Conservation (phyloP, 1,140 invertebrate species). For the Conopomorpha cramerella region DNA sequence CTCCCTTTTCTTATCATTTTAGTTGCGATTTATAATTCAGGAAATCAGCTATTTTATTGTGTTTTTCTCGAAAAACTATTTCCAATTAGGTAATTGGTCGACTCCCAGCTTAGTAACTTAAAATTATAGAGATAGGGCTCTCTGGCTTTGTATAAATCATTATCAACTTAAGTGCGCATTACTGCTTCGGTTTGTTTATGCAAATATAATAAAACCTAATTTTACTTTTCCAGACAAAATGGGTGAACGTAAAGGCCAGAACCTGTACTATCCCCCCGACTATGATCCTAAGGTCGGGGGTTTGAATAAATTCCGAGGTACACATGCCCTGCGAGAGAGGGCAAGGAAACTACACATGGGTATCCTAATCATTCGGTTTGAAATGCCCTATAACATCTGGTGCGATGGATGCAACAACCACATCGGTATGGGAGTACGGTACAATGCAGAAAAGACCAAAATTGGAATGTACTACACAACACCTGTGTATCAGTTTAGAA, state of each 20-base stretch:
- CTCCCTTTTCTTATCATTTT: too few relatives aligned
- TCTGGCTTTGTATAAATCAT: too few relatives aligned
- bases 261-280: constrained; percentile 98
- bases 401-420: constrained; percentile 94
- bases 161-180: too few relatives aligned
- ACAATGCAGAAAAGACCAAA: constrained; percentile 99
- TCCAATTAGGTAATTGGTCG: too few relatives aligned
- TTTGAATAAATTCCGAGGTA: constrained; percentile 92
- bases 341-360: constrained; percentile 93
- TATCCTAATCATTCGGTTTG: constrained; percentile 98
- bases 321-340: constrained; percentile 94
- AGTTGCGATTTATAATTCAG: too few relatives aligned
- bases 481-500: constrained; percentile 96
- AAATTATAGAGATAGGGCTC: too few relatives aligned
- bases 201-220: not conserved
- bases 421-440: constrained; percentile 98
- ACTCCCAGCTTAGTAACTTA: too few relatives aligned
- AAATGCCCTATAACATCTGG: constrained; percentile 99
- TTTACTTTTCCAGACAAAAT: constrained; percentile 51
- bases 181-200: too few relatives aligned
- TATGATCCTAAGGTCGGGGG: constrained; percentile 93
- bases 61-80: too few relatives aligned
- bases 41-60: too few relatives aligned
- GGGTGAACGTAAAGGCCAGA: constrained; percentile 98
- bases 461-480: constrained; percentile 98